These are phyloP conservation scores for Scomberomorus guttatus DNA, from an alignment of 2,797 vertebrate species.

Conservation along the genomic window DNA sequence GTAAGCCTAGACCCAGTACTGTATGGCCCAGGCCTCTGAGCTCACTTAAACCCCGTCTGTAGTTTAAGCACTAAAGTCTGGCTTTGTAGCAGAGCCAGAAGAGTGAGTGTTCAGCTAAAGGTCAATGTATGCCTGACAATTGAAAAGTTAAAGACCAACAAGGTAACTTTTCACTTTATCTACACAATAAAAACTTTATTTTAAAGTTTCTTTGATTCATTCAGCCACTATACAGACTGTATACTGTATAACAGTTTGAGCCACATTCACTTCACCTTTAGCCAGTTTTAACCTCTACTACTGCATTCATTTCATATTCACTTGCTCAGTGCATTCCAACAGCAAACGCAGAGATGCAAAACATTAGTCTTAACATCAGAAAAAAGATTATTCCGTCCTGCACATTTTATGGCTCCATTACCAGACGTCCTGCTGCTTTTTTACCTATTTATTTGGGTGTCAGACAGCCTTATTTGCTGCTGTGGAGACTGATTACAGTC, in stretches of 20 bases:
- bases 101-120: background rate
- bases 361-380: background rate
- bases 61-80: constrained; percentile 5
- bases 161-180: background rate
- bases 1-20: constrained; percentile 76
- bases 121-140: background rate
- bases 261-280: background rate
- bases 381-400: background rate
- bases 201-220: background rate
- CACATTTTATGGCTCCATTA: background rate
- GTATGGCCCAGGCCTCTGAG: constrained; percentile 24
- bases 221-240: background rate
- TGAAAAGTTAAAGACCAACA: background rate
- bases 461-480: background rate
- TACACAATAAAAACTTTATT: background rate
- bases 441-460: background rate
- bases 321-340: background rate
- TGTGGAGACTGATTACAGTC: constrained; percentile 1
- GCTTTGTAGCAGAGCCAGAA: constrained; percentile 10
- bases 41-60: constrained; percentile 18
- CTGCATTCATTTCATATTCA: background rate
- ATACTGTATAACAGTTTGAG: background rate
- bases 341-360: background rate
- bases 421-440: background rate
- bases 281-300: background rate